Conservation (phyloP, 37 sponge, comb jelly and placozoan genomes). For the Diacarnus erythraeanus region DNA sequence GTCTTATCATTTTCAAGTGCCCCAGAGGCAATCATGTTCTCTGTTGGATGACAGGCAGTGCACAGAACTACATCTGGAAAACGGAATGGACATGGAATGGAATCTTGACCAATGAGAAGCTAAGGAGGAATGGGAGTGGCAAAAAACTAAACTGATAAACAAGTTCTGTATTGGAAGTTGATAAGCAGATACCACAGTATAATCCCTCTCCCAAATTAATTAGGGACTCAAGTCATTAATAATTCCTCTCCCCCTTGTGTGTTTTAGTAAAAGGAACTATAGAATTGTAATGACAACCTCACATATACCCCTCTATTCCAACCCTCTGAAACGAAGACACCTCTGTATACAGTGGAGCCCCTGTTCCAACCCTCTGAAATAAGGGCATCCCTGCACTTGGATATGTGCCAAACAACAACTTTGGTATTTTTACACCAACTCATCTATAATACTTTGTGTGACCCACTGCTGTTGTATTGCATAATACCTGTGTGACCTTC, state of each 20-base stretch:
- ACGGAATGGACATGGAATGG: too few species aligned
- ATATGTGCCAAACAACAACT: background rate
- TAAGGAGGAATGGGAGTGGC: too few species aligned
- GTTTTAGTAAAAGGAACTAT: background rate
- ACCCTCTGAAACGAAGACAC: background rate
- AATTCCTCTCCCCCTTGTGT: background rate
- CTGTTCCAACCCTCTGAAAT: background rate
- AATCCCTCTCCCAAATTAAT: too few species aligned
- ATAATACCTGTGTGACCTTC: conserved; percentile 93
- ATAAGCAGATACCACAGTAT: too few species aligned
- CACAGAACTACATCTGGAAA: conserved; percentile 88
- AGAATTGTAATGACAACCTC: too few species aligned
- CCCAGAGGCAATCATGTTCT: conserved; percentile 96
- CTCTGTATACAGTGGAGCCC: background rate
- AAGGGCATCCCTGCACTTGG: background rate
- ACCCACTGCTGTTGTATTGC: too few species aligned
- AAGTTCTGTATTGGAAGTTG: too few species aligned
- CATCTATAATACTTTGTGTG: background rate
- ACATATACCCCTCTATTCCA: background rate
- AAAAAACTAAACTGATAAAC: too few species aligned
- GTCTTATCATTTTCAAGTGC: conserved; percentile 93
- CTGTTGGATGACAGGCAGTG: conserved; percentile 93
- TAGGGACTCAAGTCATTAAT: too few species aligned
- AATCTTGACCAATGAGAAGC: too few species aligned
- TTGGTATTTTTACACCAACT: background rate